Base-by-base conservation (phyloP, 2,888 invertebrate genomes). In the Meteorus colon region DNA sequence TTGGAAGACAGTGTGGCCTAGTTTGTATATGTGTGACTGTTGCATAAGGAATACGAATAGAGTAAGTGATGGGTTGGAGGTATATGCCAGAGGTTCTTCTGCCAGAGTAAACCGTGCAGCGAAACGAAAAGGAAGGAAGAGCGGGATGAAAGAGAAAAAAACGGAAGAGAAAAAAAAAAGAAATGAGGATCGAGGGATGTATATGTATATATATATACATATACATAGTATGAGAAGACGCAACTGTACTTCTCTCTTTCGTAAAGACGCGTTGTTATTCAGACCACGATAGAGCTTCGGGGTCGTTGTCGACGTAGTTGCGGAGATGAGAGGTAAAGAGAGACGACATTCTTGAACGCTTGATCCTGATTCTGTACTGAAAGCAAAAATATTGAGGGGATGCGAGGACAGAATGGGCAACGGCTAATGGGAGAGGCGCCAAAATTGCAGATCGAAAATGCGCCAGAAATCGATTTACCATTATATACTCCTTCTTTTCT, bases 41-140 rank as follows among this genome's bases (percentile, higher is more conserved):
- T 81, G 82, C 77, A 75, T 78, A 73, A 79, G 81, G 84, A 84
- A 84, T 84, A 83, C 82, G 77, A 85, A 83, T 84, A 75, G 75
- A 77, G 59, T 66, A 69, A 51, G 72, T 45, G 76, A 51, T 19
- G 55, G 55, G 55, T 55, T 24, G 19, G 5, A 19, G 37, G 24
- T 31, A 73, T 63, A 70, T 74, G 29, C 73, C 68, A 34, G 74
- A 66, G 75, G 71, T 60, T 60, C 63, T 59, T 29, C 37, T 59
- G 60, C 69, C 41, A 60, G 71, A 71, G 45, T 34, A 62, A 45
- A 71, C 41, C 41, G 62, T 71, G 62, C 14, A 55, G 63, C 29
- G 69, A 74, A 69, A 76, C 69, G 76, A 74, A 12, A 76, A 74
- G 65, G 70, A 74, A 78, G 76, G 73, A 73, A 77, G 75, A 78